phyloP scores from a whole-genome alignment of 2,797 vertebrate genomes.

The Orestias chungarensis region DNA sequence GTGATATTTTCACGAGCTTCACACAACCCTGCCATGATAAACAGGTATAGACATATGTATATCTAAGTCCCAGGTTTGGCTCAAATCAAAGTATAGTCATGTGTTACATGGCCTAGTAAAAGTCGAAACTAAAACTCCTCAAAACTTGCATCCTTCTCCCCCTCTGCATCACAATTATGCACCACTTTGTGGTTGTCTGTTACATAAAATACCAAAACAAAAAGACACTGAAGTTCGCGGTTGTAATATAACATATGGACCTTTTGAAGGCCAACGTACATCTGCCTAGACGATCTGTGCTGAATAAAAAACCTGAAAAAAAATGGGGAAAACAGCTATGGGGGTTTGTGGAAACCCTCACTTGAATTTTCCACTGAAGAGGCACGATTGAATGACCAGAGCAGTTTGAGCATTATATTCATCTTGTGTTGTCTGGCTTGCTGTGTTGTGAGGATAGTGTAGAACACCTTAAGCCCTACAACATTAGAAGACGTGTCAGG shows the following conservation, averaged over 20 bases:
- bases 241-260: neutral
- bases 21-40: too few species aligned
- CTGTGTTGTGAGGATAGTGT: conserved; percentile 40
- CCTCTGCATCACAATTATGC: neutral
- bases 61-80: neutral
- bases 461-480: conserved; percentile 29
- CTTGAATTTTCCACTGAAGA: conserved; percentile 55
- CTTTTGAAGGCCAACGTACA: conserved; percentile 38
- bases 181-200: neutral
- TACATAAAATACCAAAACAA: neutral
- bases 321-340: conserved; percentile 69
- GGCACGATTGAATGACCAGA: conserved; percentile 53
- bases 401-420: conserved; percentile 34
- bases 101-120: neutral
- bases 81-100: neutral
- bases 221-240: neutral
- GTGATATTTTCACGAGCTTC: too few species aligned
- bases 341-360: conserved; percentile 38
- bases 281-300: conserved; percentile 63
- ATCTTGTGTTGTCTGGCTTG: conserved; percentile 43
- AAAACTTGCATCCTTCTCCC: neutral
- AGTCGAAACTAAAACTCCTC: too few species aligned
- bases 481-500: conserved; percentile 16
- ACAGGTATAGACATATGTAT: too few species aligned
- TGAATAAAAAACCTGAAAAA: conserved; percentile 41